These are phyloP conservation scores for Mesocentrotus franciscanus DNA, from an alignment of 53 echinoderm and acorn worm genomes.

Conservation along the genomic window DNA sequence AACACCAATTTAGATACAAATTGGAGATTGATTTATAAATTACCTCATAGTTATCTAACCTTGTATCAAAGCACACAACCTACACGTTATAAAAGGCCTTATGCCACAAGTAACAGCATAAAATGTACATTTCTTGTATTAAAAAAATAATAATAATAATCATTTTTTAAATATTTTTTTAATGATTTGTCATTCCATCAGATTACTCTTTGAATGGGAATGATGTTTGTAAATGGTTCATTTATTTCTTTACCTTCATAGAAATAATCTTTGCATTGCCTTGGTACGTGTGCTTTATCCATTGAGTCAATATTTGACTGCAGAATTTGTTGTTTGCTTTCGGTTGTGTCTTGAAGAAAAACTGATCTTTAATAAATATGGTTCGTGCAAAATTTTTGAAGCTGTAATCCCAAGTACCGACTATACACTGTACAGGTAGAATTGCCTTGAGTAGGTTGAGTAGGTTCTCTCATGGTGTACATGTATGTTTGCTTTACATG, in stretches of 20 bases:
- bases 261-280: neutral
- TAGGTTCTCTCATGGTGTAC: too few relatives aligned
- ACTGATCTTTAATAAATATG: neutral
- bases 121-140: too few relatives aligned
- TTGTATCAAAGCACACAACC: neutral
- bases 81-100: too few relatives aligned
- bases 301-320: neutral
- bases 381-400: neutral
- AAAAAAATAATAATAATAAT: too few relatives aligned
- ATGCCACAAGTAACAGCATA: too few relatives aligned
- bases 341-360: conserved; percentile 26
- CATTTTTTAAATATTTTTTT: too few relatives aligned
- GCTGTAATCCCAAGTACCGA: neutral
- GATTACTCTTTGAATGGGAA: neutral
- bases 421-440: neutral
- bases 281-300: neutral
- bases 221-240: neutral
- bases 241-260: neutral
- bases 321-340: conserved; percentile 18
- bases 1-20: neutral
- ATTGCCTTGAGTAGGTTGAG: neutral
- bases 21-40: neutral
- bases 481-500: neutral
- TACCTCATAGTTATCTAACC: neutral
- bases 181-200: too few relatives aligned